phyloP scores from a whole-genome alignment of 2,113 vertebrate genomes.

The Sus scrofa region T2T-Sscrofa CM000814.6:145000001-145000500 shows the following conservation, averaged over 20 bases:
- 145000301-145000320: not conserved
- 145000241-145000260: accelerated
- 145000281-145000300: accelerated
- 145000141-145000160: not conserved
- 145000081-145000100: not conserved
- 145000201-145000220: not conserved
- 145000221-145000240: accelerated
- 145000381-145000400: conserved; percentile 6
- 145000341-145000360: not conserved
- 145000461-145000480: not conserved
- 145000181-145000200: accelerated
- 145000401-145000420: conserved; percentile 19
- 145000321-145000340: accelerated
- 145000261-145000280: accelerated
- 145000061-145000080: not conserved
- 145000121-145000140: not conserved
- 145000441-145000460: not conserved
- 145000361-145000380: conserved; percentile 51
- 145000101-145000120: not conserved
- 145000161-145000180: not conserved
- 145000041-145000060: not conserved
- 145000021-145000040: not conserved
- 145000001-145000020: not conserved
- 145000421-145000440: conserved; percentile 46
- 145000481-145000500: not conserved